Base-by-base conservation (phyloP, 2,113 vertebrate genomes). In the Pyrgilauda ruficollis region DNA sequence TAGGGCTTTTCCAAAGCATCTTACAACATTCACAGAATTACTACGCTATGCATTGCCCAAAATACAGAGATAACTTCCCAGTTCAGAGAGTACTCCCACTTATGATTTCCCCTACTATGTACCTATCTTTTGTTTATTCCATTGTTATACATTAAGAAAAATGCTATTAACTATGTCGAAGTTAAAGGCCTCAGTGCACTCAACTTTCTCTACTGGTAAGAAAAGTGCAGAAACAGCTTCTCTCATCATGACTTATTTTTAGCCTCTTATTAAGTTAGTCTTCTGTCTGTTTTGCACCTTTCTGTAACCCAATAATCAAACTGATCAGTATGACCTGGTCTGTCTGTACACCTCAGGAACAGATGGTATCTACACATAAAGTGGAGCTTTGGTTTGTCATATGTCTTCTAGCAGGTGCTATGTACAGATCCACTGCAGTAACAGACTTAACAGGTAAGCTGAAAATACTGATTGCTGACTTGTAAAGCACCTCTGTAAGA, bases 401-500 rank as follows among this genome's bases (percentile, higher is more conserved):
- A 64, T 35, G 75, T 86, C 63, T 89, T 86, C 20, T 69, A 93
- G 47, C 6, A 72, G 58, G 89, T 78, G 52, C 76, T 46, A 67
- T 28, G 41, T 86, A 78, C 62, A 94, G 19, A 72, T 18, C 52
- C 76, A 87, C 4, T 14, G 10, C 19, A 90, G 79, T 79, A 95
- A 85, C 16, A 89, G 26, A 64, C 68, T 89, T 64, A 64, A 56
- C 68, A 96, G 63, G 27, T 81, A 91, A 95, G 74, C 72, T 64
- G 47, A 94, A 88, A 91, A 87, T 49, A 20, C 68, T 80, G 93
- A 79, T 94, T 87, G 50, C 89, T 89, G 87, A 93, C 77, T 89
- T 76, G 69, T 83, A 93, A 91, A 94, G 82, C 74, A 77, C 69
- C 83, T 72, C 93, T 64, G 6, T 67, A 91, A 87, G 47, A 96